These are phyloP conservation scores for Carcina quercana DNA, from an alignment of 2,888 invertebrate genomes.

Conservation along the genomic window DNA sequence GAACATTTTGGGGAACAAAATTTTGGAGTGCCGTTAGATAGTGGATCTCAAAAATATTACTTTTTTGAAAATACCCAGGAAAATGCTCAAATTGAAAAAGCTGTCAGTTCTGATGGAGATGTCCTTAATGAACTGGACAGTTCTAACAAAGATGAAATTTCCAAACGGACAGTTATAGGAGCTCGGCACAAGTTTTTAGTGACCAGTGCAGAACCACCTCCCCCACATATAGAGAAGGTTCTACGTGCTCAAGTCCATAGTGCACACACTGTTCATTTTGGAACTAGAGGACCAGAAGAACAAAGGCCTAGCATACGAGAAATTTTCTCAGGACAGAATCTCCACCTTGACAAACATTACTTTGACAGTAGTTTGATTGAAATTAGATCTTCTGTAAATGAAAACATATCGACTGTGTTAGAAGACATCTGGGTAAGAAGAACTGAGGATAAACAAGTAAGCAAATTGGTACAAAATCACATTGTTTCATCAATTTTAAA, in stretches of 20 bases:
- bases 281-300: conserved; percentile 73
- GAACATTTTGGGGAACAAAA: too few relatives aligned
- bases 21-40: conserved; percentile 22
- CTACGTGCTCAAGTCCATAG: conserved; percentile 66
- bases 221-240: conserved; percentile 57
- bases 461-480: conserved; percentile 28
- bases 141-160: conserved; percentile 35
- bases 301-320: conserved; percentile 76
- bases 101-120: conserved; percentile 16
- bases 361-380: conserved; percentile 88
- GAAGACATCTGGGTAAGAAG: conserved; percentile 85
- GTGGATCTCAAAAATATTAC: conserved; percentile 25
- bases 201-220: conserved; percentile 43
- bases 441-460: conserved; percentile 73
- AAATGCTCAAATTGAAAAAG: conserved; percentile 22
- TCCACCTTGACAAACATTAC: conserved; percentile 85
- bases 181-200: conserved; percentile 59
- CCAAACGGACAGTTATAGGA: conserved; percentile 55
- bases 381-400: conserved; percentile 83
- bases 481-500: too few relatives aligned
- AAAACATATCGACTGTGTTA: conserved; percentile 68
- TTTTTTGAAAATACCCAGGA: conserved; percentile 24
- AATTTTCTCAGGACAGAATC: conserved; percentile 72
- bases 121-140: conserved; percentile 3
- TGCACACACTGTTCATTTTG: conserved; percentile 81